Percentiles rank a stretch among this genome's conserved stretches.
Conservation (phyloP, 2,113 vertebrate species). For the Genyomyrus donnyi region DNA sequence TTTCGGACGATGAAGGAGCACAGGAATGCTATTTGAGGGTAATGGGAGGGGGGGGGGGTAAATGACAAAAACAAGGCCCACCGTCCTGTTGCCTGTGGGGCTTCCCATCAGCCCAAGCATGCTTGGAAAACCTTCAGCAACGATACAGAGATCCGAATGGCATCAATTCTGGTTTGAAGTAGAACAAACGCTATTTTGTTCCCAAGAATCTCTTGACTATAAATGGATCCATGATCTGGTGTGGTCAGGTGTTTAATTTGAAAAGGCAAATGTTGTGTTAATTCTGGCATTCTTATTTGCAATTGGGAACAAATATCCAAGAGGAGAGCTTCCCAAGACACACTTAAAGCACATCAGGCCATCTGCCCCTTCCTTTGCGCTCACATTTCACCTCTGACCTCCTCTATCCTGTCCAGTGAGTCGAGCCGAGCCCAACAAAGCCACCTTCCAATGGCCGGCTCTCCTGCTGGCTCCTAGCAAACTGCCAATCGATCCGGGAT, state of each 20-base stretch:
- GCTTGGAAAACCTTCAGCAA: neutral
- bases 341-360: slow-evolving; percentile 47
- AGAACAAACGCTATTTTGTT: neutral
- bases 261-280: neutral
- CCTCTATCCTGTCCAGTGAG: slow-evolving; percentile 48
- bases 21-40: neutral
- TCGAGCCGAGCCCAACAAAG: slow-evolving; percentile 36
- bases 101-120: neutral
- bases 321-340: slow-evolving; percentile 33
- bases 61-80: neutral
- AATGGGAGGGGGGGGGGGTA: neutral
- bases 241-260: neutral
- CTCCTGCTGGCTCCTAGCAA: slow-evolving; percentile 22
- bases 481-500: slow-evolving; percentile 20
- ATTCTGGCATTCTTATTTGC: neutral
- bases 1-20: neutral
- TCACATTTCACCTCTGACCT: slow-evolving; percentile 54
- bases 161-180: neutral
- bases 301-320: slow-evolving; percentile 30
- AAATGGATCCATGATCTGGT: neutral
- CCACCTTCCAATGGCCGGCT: slow-evolving; percentile 31
- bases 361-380: slow-evolving; percentile 58
- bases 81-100: neutral
- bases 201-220: neutral
- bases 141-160: neutral